Evolutionary conservation across 2,797 vertebrate species (phyloP).

Genomic region (Melanotaenia trifasciata): DNA sequence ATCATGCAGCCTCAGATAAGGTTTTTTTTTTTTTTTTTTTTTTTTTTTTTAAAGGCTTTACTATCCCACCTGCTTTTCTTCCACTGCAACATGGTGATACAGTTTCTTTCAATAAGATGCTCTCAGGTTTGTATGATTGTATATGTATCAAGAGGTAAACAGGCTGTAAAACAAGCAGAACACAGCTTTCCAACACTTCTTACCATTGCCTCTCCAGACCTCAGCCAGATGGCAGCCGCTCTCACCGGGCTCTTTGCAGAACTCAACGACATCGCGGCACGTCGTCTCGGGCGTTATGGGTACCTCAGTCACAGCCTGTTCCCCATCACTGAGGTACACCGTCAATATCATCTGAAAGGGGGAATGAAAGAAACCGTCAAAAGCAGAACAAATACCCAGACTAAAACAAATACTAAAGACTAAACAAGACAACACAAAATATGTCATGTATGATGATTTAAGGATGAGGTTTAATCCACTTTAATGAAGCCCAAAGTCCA

Average conservation of each 20-base stretch:
- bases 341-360: constrained; percentile 94
- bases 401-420: neutral
- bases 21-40: constrained; percentile 16
- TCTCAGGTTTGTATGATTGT: neutral
- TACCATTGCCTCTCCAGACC: constrained; percentile 97
- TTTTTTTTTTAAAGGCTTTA: no score
- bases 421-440: neutral
- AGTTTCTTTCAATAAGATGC: neutral
- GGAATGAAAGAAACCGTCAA: neutral
- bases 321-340: constrained; percentile 97
- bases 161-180: neutral
- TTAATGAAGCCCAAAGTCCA: constrained; percentile 20
- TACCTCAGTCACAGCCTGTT: constrained; percentile 95
- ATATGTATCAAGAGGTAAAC: neutral
- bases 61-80: neutral
- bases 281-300: constrained; percentile 98
- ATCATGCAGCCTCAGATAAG: constrained; percentile 34
- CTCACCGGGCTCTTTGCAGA: constrained; percentile 98
- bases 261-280: constrained; percentile 96
- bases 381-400: neutral
- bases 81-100: neutral
- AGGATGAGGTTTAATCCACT: constrained; percentile 11
- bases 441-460: neutral
- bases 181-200: constrained; percentile 40
- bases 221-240: constrained; percentile 96